A percentile compares a stretch with the other conserved stretches of the same genome.
phyloP scores from a whole-genome alignment of 1,140 invertebrate species.

The Adelges cooleyi region DNA sequence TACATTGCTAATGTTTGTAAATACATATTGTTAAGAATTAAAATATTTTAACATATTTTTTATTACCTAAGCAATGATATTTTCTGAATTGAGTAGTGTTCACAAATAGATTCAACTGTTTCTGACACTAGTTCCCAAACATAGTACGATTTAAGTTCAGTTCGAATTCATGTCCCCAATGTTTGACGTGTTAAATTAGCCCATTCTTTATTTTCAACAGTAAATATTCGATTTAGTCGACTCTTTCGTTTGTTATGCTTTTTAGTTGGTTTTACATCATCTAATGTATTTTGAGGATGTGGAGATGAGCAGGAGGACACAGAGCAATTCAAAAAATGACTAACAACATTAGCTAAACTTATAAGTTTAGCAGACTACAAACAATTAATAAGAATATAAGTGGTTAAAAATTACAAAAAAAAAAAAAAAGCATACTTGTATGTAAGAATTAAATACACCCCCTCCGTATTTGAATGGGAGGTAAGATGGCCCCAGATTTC shows the following conservation, averaged over 20 bases:
- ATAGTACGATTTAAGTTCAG: slow-evolving; percentile 72
- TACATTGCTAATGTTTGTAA: no score
- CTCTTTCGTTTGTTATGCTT: slow-evolving; percentile 55
- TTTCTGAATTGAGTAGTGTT: slow-evolving; percentile 73
- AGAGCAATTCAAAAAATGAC: slow-evolving; percentile 93
- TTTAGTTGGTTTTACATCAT: slow-evolving; percentile 51
- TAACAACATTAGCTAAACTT: slow-evolving; percentile 74
- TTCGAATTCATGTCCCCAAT: slow-evolving; percentile 77
- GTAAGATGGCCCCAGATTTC: slow-evolving; percentile 54
- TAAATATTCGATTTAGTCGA: slow-evolving; percentile 45
- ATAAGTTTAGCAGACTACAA: slow-evolving; percentile 67
- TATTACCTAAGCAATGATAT: slow-evolving; percentile 63
- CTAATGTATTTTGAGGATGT: slow-evolving; percentile 51
- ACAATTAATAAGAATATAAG: slow-evolving; percentile 24
- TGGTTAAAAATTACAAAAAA: background rate
- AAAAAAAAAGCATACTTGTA: slow-evolving; percentile 51
- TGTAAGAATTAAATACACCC: slow-evolving; percentile 77
- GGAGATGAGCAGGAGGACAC: slow-evolving; percentile 57
- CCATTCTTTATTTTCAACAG: slow-evolving; percentile 65
- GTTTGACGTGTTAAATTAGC: slow-evolving; percentile 66
- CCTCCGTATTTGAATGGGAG: slow-evolving; percentile 90
- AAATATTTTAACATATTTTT: slow-evolving; percentile 24
- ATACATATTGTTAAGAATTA: no score
- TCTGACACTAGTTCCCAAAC: slow-evolving; percentile 71
- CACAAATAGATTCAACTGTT: slow-evolving; percentile 64